These are phyloP conservation scores for Heliconius ethilla DNA, from an alignment of 2,888 invertebrate genomes.

Conservation along the genomic window DNA sequence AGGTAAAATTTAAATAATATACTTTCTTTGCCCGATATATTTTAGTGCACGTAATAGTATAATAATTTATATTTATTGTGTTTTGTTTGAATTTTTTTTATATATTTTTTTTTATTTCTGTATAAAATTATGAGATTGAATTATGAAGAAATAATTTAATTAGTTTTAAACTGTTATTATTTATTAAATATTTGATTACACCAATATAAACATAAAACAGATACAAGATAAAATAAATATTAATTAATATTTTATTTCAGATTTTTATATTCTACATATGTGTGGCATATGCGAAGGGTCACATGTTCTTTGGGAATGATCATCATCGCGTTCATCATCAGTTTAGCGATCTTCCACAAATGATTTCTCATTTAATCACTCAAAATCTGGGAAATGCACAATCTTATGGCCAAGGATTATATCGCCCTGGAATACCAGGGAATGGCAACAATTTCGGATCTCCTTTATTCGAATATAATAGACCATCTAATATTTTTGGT, in stretches of 20 bases:
- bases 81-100: too few species aligned
- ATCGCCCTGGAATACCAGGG: neutral
- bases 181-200: too few species aligned
- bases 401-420: neutral
- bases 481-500: slow-evolving; percentile 6
- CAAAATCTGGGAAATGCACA: neutral
- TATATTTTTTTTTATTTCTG: too few species aligned
- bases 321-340: neutral
- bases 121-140: too few species aligned
- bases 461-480: neutral
- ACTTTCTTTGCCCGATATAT: too few species aligned
- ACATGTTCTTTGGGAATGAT: neutral
- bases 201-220: too few species aligned
- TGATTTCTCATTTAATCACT: slow-evolving; percentile 10
- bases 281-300: neutral
- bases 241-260: slow-evolving; percentile 13
- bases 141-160: too few species aligned
- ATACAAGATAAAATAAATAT: too few species aligned
- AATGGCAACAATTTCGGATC: neutral
- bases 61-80: neutral
- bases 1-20: slow-evolving; percentile 20
- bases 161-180: neutral
- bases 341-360: slow-evolving; percentile 7
- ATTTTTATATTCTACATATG: slow-evolving; percentile 7
- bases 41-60: neutral